Evolutionary conservation across 2,888 invertebrate species (phyloP), one percentile per base, ranked within the genome.

Genomic region (Nebria brevicollis): DNA sequence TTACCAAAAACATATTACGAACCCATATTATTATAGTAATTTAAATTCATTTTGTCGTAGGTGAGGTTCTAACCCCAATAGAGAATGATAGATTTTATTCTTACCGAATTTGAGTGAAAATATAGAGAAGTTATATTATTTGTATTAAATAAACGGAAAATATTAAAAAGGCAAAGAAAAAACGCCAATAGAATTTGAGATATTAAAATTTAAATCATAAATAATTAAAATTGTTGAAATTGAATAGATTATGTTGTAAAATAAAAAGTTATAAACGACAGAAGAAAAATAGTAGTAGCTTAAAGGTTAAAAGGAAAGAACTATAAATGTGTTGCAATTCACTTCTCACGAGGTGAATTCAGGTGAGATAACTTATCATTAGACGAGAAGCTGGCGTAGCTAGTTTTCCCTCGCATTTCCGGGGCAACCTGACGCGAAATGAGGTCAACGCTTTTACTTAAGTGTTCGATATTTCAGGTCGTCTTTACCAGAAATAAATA

Each of bases 401-500:
- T 54, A 54, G 34, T 34, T 78, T 77, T 72, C 72, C 10, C 42
- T 77, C 77, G 77, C 41, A 65, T 72, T 66, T 66, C 78, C 66
- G 41, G 20, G 64, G 34, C 77, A 20, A 20, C 73, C 73, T 65
- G 42, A 70, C 74, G 66, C 78, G 41, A 34, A 78, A 78, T 43
- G 78, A 78, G 78, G 78, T 78, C 78, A 78, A 78, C 78, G 78
- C 73, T 78, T 78, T 78, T 78, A 78, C 78, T 78, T 78, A 78
- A 78, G 78, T 78, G 74, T 78, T 78, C 78, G 78, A 78, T 78
- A 78, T 78, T 78, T 78, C 74, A 78, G 78, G 43, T 72, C 73
- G 78, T 74, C 66, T 54, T 54, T 54, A 54, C 54, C 7, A 54
- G 54, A 54, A 54, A 13, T 54, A 54, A 8, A 13, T 54, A 74